Evolutionary conservation across 2,888 invertebrate genomes (phyloP), one percentile per base, ranked within the genome.

Genomic region (Chydorus sphaericus): DNA sequence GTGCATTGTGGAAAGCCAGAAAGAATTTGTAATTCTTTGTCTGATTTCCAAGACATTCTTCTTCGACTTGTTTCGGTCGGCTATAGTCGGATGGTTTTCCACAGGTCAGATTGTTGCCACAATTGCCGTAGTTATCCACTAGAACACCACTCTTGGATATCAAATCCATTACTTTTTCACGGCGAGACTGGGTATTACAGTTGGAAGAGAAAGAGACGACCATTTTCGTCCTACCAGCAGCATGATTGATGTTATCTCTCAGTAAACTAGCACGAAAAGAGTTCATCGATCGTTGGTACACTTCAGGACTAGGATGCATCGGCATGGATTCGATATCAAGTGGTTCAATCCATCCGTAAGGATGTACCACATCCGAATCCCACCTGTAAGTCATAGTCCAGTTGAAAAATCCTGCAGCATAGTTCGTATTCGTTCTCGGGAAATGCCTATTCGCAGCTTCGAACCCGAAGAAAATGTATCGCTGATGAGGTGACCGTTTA

Each of bases 1-100:
- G 54, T 1, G 62, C 61, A 51, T 63, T 63, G 58, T 63, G 63
- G 48, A 64, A 63, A 1, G 62, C 58, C 8, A 64, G 55, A 54
- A 61, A 61, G 48, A 61, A 64, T 29, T 59, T 60, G 55, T 64
- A 63, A 10, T 51, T 18, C 30, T 59, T 57, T 6, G 54, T 33
- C n/a, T 60, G 10, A 11, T 23, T 57, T 20, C n/a, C n/a, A n/a
- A n/a, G n/a, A n/a, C n/a, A n/a, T n/a, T n/a, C n/a, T n/a, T n/a
- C n/a, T n/a, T n/a, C n/a, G n/a, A n/a, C n/a, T n/a, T n/a, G n/a
- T n/a, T n/a, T n/a, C n/a, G n/a, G n/a, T n/a, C n/a, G n/a, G n/a
- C n/a, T n/a, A n/a, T n/a, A n/a, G n/a, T n/a, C n/a, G n/a, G n/a
- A n/a, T n/a, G n/a, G n/a, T n/a, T n/a, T n/a, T n/a, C n/a, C n/a